Evolutionary conservation across 1,140 invertebrate genomes (phyloP).

Genomic region (Trichomalopsis sarcophagae): DNA sequence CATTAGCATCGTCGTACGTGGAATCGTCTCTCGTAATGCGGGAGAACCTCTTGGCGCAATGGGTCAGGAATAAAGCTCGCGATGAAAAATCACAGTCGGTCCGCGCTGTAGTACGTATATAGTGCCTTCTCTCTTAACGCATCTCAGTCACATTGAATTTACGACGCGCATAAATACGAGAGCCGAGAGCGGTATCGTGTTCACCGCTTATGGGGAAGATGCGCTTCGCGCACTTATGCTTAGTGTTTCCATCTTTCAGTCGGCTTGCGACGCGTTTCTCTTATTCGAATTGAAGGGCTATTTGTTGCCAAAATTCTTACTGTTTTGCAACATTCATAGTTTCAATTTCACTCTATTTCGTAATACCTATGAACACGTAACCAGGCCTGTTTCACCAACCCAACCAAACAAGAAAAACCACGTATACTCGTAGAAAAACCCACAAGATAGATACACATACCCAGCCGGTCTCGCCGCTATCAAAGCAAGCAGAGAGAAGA

Average conservation of each 20-base stretch:
- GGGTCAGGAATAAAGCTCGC: too few species aligned
- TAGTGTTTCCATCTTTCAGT: constrained; percentile 12
- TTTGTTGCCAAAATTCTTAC: neutral
- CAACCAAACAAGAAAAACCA: too few species aligned
- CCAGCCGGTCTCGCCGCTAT: neutral
- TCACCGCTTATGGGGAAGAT: too few species aligned
- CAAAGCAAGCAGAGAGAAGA: neutral
- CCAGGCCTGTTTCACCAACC: too few species aligned
- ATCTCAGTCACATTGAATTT: constrained; percentile 23
- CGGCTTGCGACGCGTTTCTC: neutral
- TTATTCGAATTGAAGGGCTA: neutral
- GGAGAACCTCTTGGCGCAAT: neutral
- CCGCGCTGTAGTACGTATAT: neutral
- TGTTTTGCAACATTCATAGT: too few species aligned
- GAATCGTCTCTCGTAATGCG: constrained; percentile 12
- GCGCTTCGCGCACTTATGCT: too few species aligned
- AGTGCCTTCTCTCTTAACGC: too few species aligned
- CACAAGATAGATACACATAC: too few species aligned
- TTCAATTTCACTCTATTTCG: too few species aligned
- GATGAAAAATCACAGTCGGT: neutral
- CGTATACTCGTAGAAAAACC: too few species aligned
- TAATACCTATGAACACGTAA: too few species aligned
- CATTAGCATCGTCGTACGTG: neutral
- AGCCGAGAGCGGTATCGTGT: too few species aligned
- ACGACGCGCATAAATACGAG: constrained; percentile 5